phyloP scores from a whole-genome alignment of 37 sponge, comb jelly and placozoan genomes.

The Ianthella basta region DNA sequence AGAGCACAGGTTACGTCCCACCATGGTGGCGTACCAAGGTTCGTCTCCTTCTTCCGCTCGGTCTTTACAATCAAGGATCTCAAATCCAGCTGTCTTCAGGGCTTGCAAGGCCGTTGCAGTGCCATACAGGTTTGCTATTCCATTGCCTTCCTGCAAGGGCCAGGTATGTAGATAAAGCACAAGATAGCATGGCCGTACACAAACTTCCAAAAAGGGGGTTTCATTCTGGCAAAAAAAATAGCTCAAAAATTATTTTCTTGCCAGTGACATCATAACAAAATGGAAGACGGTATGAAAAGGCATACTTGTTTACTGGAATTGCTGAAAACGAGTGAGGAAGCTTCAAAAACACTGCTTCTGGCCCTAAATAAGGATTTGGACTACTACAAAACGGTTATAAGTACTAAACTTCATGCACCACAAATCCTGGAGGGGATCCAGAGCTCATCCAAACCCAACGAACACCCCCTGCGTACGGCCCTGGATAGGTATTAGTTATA shows the following conservation, averaged over 20 bases:
- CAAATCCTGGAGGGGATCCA: too few species aligned
- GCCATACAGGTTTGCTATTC: conserved; percentile 48
- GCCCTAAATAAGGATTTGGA: too few species aligned
- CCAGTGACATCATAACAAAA: too few species aligned
- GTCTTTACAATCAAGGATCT: conserved; percentile 47
- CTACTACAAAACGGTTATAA: too few species aligned
- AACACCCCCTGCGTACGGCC: too few species aligned
- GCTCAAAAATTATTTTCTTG: not conserved
- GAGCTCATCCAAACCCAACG: too few species aligned
- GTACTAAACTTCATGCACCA: too few species aligned
- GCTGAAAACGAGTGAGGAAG: too few species aligned
- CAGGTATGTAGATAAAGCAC: not conserved
- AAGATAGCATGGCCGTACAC: conserved; percentile 7
- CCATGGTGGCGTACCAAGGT: conserved; percentile 57
- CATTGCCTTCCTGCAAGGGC: conserved; percentile 53
- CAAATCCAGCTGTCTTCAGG: conserved; percentile 59
- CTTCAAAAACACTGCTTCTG: too few species aligned
- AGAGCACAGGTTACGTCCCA: conserved; percentile 30
- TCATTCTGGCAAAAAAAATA: conserved; percentile 6
- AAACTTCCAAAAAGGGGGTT: conserved; percentile 39
- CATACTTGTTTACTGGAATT: too few species aligned
- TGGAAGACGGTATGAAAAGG: too few species aligned
- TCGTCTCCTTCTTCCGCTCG: conserved; percentile 32
- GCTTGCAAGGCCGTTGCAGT: not conserved
- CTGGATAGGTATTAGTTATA: too few species aligned